Conservation (phyloP, 2,113 vertebrate species). For the Hyperopisus bebe region DNA sequence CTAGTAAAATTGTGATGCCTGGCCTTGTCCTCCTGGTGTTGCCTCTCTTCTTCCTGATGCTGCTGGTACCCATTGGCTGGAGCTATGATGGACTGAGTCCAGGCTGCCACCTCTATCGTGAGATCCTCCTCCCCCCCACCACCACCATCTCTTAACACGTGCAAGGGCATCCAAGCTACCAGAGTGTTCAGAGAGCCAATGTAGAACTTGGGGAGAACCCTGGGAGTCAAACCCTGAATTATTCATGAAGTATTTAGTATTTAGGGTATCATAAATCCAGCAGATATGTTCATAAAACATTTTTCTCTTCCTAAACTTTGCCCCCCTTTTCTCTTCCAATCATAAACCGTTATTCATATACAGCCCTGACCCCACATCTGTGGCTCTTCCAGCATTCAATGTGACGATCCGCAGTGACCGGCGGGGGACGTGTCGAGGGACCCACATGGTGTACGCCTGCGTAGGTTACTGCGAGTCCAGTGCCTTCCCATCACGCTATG, state of each 20-base stretch:
- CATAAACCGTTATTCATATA: not conserved
- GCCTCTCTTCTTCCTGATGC: slow-evolving; percentile 50
- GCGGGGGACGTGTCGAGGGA: slow-evolving; percentile 68
- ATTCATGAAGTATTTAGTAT: not conserved
- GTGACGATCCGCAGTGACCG: slow-evolving; percentile 76
- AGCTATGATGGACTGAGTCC: slow-evolving; percentile 50
- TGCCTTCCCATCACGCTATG: slow-evolving; percentile 79
- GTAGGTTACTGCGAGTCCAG: slow-evolving; percentile 86
- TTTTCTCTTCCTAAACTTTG: not conserved
- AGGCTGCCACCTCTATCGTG: slow-evolving; percentile 74
- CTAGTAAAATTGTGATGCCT: slow-evolving; percentile 30
- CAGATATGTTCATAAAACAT: not conserved
- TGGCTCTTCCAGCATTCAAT: slow-evolving; percentile 64
- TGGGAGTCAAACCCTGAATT: not conserved
- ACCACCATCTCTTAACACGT: not conserved
- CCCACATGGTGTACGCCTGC: slow-evolving; percentile 69
- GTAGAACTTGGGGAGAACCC: not conserved
- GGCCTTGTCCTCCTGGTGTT: slow-evolving; percentile 49
- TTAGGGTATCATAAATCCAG: not conserved
- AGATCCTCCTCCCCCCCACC: slow-evolving; percentile 35
- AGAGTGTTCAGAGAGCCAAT: not conserved
- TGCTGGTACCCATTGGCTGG: slow-evolving; percentile 48
- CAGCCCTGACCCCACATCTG: not conserved
- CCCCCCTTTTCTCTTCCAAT: not conserved
- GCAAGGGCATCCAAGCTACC: not conserved